A percentile compares a stretch with the other conserved stretches of the same genome.
Conservation (phyloP, 2,113 vertebrate species). For the Phyllostomus hastatus region DNA sequence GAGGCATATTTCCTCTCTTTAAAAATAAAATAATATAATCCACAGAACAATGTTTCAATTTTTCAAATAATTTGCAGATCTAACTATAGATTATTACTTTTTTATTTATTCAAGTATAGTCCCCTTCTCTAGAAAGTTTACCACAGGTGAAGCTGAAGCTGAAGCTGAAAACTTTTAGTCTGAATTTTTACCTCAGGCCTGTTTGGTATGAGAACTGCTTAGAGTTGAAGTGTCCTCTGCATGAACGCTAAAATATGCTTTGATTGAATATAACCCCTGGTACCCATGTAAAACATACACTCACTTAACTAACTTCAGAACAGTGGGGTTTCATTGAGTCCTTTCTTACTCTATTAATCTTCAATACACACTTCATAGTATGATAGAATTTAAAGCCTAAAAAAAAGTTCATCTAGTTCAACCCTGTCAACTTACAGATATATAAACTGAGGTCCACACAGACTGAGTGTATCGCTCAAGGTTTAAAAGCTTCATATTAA, state of each 20-base stretch:
- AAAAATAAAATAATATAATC: not conserved
- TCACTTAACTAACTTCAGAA: not conserved
- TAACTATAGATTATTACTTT: not conserved
- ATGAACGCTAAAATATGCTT: not conserved
- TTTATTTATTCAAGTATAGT: not conserved
- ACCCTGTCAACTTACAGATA: not conserved
- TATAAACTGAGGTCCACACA: not conserved
- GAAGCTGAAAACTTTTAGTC: not conserved
- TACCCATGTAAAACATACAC: not conserved
- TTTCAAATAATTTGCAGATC: not conserved
- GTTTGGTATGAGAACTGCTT: not conserved
- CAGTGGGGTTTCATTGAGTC: not conserved
- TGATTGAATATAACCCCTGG: not conserved
- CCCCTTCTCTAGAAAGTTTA: not conserved
- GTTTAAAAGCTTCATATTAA: not conserved
- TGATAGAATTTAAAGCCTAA: not conserved
- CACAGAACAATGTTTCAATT: not conserved
- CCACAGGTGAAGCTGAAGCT: not conserved
- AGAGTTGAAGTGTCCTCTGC: not conserved
- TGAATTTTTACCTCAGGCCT: not conserved
- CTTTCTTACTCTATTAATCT: not conserved
- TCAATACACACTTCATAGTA: not conserved
- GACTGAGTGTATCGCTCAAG: not conserved
- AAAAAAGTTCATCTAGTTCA: not conserved
- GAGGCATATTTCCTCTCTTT: not conserved